These are phyloP conservation scores for Archilochus colubris DNA, from an alignment of 2,113 vertebrate species.

Conservation along the genomic window DNA sequence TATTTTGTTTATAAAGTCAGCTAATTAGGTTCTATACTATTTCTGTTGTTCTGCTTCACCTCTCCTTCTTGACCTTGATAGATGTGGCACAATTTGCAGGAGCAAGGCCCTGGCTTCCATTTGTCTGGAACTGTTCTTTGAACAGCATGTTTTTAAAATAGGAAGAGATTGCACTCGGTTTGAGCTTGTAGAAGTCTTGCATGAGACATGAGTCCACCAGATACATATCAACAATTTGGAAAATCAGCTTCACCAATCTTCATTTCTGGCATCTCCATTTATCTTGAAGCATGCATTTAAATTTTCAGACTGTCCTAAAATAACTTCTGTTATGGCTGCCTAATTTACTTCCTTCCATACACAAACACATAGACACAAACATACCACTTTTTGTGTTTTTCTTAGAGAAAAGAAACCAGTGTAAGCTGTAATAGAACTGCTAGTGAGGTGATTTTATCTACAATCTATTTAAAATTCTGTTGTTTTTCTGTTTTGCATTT, in stretches of 20 bases:
- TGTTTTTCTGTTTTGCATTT: conserved; percentile 67
- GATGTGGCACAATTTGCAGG: not conserved
- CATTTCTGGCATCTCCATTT: not conserved
- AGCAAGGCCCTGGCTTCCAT: not conserved
- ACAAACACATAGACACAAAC: conserved; percentile 36
- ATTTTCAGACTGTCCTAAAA: conserved; percentile 46
- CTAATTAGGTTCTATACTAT: not conserved
- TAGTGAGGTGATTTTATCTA: conserved; percentile 77
- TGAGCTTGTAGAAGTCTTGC: not conserved
- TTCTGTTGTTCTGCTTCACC: not conserved
- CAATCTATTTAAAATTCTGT: conserved; percentile 68
- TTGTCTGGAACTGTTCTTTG: not conserved
- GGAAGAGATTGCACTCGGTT: not conserved
- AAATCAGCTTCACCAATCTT: not conserved
- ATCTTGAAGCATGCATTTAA: conserved; percentile 19
- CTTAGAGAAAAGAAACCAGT: conserved; percentile 58
- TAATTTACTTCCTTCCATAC: conserved; percentile 62
- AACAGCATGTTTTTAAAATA: not conserved
- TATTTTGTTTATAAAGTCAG: not conserved
- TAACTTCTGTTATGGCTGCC: conserved; percentile 42
- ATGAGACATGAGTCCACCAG: not conserved
- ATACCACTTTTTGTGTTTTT: conserved; percentile 3
- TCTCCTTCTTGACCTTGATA: not conserved
- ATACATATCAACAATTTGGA: not conserved
- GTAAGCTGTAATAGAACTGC: conserved; percentile 69